These are phyloP conservation scores for Plestiodon gilberti DNA, from an alignment of 2,113 vertebrate genomes.

Conservation along the genomic window DNA sequence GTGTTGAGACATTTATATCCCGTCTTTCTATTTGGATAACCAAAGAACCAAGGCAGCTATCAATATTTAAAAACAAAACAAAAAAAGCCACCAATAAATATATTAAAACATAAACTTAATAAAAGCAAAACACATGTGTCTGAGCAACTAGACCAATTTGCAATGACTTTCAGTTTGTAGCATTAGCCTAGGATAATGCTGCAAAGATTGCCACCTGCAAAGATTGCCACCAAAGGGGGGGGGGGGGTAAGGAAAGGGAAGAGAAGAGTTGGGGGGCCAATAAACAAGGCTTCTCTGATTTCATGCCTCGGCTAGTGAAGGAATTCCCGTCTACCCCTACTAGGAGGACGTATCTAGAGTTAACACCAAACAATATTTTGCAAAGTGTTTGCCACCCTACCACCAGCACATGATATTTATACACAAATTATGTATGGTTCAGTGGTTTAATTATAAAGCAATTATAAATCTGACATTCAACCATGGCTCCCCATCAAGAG, in stretches of 20 bases:
- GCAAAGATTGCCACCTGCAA: not conserved
- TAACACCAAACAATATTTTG: not conserved
- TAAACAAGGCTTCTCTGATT: not conserved
- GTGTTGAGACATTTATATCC: too few species aligned
- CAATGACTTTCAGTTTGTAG: not conserved
- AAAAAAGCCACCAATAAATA: too few species aligned
- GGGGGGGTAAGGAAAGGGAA: too few species aligned
- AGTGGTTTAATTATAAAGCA: constrained; percentile 41
- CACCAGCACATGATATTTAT: constrained; percentile 25
- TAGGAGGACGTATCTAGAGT: not conserved
- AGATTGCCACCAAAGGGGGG: not conserved
- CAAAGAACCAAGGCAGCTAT: too few species aligned
- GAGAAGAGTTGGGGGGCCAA: not conserved
- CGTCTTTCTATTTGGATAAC: too few species aligned
- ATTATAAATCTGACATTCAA: constrained; percentile 33
- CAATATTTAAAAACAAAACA: too few species aligned
- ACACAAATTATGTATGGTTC: constrained; percentile 34
- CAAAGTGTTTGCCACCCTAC: not conserved
- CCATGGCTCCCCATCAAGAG: constrained; percentile 24
- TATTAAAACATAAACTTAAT: too few species aligned
- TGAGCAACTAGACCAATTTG: not conserved
- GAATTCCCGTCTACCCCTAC: not conserved
- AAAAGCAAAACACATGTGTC: too few species aligned
- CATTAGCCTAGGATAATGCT: not conserved
- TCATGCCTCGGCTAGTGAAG: not conserved